Percentiles rank a stretch among this genome's conserved stretches.
phyloP scores from a whole-genome alignment of 2,888 invertebrate genomes.

The Dryadula phaetusa region DNA sequence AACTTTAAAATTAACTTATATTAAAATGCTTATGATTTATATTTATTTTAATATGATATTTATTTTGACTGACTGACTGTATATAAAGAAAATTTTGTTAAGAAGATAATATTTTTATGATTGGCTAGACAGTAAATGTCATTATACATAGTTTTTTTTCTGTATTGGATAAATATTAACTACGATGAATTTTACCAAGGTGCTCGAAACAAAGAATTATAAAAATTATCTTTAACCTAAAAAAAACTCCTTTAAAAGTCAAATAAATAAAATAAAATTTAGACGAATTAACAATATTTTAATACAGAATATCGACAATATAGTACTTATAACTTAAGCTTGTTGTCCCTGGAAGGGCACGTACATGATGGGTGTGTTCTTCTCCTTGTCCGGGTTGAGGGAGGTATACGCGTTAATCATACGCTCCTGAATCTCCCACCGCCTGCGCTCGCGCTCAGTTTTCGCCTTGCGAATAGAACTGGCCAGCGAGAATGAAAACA shows the following conservation, averaged over 20 bases:
- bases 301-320: constrained; percentile 4
- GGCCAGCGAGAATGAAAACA: constrained; percentile 95
- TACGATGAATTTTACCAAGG: not conserved
- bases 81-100: no score
- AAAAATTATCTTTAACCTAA: not conserved
- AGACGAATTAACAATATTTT: not conserved
- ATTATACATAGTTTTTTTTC: no score
- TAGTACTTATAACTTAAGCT: constrained; percentile 54
- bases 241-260: not conserved
- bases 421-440: constrained; percentile 87
- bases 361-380: constrained; percentile 71
- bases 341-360: constrained; percentile 80
- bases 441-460: constrained; percentile 87
- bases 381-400: constrained; percentile 70
- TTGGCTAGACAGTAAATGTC: not conserved
- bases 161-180: not conserved
- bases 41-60: not conserved
- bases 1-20: no score
- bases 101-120: no score
- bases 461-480: constrained; percentile 92
- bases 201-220: not conserved
- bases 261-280: not conserved
- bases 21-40: not conserved
- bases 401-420: constrained; percentile 81
- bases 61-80: no score